Evolutionary conservation across 2,797 vertebrate genomes (phyloP).

Genomic region (Lepilemur septentrionalis): DNA sequence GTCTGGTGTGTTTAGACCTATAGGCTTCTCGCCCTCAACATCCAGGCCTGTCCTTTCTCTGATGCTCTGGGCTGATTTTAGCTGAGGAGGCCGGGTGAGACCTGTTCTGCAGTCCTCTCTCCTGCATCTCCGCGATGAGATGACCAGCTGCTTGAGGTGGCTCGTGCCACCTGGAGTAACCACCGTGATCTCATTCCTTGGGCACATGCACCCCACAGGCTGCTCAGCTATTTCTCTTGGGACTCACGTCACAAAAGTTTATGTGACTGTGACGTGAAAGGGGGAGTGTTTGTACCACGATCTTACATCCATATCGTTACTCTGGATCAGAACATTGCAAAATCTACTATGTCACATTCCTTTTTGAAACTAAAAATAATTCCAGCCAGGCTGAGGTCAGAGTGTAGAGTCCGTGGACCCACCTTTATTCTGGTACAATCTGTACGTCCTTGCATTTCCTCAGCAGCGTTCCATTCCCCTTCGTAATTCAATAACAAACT

Average conservation of each 20-base stretch:
- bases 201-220: accelerated
- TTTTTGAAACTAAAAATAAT: not conserved
- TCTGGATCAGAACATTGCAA: not conserved
- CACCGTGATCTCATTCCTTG: not conserved
- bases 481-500: not conserved
- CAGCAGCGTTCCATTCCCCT: accelerated
- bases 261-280: accelerated
- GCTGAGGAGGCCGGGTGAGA: not conserved
- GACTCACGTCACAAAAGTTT: not conserved
- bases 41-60: not conserved
- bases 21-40: not conserved
- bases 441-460: not conserved
- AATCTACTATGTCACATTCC: not conserved
- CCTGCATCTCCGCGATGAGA: not conserved
- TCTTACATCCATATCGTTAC: not conserved
- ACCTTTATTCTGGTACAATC: not conserved
- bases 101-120: not conserved
- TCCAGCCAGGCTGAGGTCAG: not conserved
- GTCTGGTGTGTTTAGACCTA: too few relatives aligned
- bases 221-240: not conserved
- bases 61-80: not conserved
- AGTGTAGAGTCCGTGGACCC: not conserved
- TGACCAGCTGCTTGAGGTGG: not conserved
- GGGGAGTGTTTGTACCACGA: not conserved
- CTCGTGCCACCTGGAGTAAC: not conserved